phyloP scores from a whole-genome alignment of 2,797 vertebrate species.

The Micromesistius poutassou region DNA sequence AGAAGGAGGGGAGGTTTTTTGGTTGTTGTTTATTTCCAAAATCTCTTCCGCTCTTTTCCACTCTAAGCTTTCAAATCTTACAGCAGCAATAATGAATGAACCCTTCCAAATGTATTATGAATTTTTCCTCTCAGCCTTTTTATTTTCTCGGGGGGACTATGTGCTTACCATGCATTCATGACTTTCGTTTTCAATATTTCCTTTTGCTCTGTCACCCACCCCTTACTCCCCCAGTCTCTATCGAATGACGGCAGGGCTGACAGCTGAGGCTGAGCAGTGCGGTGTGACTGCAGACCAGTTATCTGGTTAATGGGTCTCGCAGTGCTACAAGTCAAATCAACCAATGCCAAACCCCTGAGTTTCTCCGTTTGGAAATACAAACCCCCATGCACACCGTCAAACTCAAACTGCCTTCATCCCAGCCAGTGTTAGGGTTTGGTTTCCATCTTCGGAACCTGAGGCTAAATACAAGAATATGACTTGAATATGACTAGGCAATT shows the following conservation, averaged over 20 bases:
- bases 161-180: neutral
- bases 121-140: neutral
- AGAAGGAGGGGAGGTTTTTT: neutral
- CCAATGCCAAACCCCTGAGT: no score
- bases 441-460: no score
- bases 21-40: neutral
- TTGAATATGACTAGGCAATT: no score
- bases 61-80: neutral
- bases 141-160: neutral
- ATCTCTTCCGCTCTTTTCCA: neutral
- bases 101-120: neutral
- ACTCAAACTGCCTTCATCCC: no score
- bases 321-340: neutral
- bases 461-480: no score
- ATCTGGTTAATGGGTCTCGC: neutral
- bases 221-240: no score
- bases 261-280: neutral
- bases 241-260: neutral
- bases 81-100: neutral
- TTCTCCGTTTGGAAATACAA: no score
- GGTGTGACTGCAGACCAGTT: neutral
- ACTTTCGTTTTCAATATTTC: neutral
- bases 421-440: neutral
- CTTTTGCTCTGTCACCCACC: neutral
- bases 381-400: no score